phyloP scores from a whole-genome alignment of 2,797 vertebrate species.

The Acridotheres tristis region DNA sequence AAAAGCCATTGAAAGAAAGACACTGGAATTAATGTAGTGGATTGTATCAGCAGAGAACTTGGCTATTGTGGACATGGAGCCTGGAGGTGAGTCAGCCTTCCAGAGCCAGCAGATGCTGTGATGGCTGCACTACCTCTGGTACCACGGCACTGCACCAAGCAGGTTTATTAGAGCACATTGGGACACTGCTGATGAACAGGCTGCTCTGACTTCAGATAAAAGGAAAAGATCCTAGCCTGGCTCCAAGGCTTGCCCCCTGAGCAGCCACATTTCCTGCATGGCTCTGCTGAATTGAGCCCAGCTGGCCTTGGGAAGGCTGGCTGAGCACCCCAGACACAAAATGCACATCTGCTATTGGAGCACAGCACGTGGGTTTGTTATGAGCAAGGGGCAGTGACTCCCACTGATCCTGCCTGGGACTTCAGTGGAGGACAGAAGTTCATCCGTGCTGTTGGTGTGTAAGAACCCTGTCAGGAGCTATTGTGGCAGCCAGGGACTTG shows the following conservation, averaged over 20 bases:
- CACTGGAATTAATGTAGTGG: background rate
- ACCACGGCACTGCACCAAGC: background rate
- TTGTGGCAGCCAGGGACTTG: too few species aligned
- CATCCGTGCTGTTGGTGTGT: background rate
- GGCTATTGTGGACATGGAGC: background rate
- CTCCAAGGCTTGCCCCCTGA: background rate
- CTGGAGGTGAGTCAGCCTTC: background rate
- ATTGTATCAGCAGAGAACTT: background rate
- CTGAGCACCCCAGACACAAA: background rate
- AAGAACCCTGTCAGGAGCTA: background rate
- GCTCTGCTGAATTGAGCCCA: background rate
- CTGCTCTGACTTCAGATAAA: background rate
- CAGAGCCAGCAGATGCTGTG: background rate
- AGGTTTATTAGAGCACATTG: background rate
- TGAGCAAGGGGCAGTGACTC: background rate
- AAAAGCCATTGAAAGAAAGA: background rate
- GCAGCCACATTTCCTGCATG: background rate
- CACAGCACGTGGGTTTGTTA: rapidly evolving
- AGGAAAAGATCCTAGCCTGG: background rate
- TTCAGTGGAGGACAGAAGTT: background rate
- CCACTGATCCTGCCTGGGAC: background rate
- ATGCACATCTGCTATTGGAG: background rate
- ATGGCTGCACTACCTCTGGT: background rate
- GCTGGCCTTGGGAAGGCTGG: background rate
- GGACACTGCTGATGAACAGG: background rate